phyloP scores from a whole-genome alignment of 2,113 vertebrate species.

The Cyanoramphus novaezelandiae region DNA sequence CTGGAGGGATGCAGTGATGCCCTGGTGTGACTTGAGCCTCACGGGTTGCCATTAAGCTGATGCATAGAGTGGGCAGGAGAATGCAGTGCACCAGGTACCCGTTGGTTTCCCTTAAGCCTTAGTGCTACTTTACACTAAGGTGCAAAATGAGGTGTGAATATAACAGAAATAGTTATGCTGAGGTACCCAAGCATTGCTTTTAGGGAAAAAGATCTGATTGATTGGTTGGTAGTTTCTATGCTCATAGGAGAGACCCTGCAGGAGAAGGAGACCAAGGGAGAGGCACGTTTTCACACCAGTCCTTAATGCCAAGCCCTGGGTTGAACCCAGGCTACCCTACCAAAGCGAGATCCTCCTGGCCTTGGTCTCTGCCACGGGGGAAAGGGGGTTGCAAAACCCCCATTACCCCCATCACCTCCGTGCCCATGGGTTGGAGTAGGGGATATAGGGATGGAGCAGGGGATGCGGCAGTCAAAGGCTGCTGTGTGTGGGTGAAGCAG shows the following conservation, averaged over 20 bases:
- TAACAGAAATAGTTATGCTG: not conserved
- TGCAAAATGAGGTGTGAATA: not conserved
- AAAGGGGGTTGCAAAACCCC: not conserved
- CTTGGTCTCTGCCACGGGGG: not conserved
- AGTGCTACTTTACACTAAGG: not conserved
- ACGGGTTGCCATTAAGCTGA: not conserved
- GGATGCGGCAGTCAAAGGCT: not conserved
- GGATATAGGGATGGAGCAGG: not conserved
- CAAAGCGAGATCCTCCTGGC: not conserved
- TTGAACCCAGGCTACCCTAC: not conserved
- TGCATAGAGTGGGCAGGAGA: not conserved
- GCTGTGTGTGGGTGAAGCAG: conserved; percentile 6
- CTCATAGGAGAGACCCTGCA: not conserved
- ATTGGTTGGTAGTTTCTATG: not conserved
- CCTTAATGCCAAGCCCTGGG: not conserved
- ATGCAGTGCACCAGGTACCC: not conserved
- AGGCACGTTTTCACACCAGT: not conserved
- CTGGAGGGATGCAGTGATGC: not conserved
- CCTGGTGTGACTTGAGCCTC: not conserved
- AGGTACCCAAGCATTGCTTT: not conserved
- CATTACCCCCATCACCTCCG: accelerated
- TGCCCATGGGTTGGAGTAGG: not conserved
- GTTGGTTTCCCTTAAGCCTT: not conserved
- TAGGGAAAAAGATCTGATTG: not conserved
- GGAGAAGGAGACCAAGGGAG: not conserved